Base-by-base conservation (phyloP, 37 sponge, comb jelly and placozoan genomes). In the Tethya wilhelma region DNA sequence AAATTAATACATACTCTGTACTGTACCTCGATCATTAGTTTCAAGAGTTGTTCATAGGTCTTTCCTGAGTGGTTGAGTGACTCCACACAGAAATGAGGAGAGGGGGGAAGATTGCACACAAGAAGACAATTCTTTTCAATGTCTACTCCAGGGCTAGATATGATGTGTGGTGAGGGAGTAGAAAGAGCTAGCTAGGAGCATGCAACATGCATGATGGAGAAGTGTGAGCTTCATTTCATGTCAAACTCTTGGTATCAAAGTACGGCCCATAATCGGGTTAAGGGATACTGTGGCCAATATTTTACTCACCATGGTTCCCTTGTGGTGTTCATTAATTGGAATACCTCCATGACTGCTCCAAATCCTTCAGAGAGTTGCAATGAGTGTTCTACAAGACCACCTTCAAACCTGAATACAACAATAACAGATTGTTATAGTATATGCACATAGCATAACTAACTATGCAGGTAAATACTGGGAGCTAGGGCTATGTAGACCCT, bases 71-170 rank as follows among this genome's bases (percentile, higher is more conserved):
- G 73, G 20, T 70, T 79, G 38, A 71, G 20, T 5, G 86, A 86
- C n/a, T 70, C 79, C 7, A 86, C 26, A 29, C 79, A 78, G 42
- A 64, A 64, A 46, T 69, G 58, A 17, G 33, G 40, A 6, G 86
- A 71, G 22, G 86, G 79, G 14, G 86, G 74, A 2, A 62, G 59
- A 37, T 79, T 79, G 34, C 37, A 32, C 25, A 86, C 70, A 14
- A 86, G 28, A 8, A 86, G 22, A 32, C 86, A 86, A 32, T 86
- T 62, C 79, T 72, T 77, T 66, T 78, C 67, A 37, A 86, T 64
- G 3, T 12, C 20, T 0, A 56, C 44, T 59, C 77, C 70, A 43
- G 76, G 69, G 12, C 70, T 34, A n/a, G n/a, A n/a, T n/a, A n/a
- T n/a, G n/a, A n/a, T 60, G 63, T 60, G 28, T 23, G 28, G 14